Evolutionary conservation across 2,888 invertebrate genomes (phyloP), one percentile per base, ranked within the genome.

Genomic region (Acholoe squamosa): DNA sequence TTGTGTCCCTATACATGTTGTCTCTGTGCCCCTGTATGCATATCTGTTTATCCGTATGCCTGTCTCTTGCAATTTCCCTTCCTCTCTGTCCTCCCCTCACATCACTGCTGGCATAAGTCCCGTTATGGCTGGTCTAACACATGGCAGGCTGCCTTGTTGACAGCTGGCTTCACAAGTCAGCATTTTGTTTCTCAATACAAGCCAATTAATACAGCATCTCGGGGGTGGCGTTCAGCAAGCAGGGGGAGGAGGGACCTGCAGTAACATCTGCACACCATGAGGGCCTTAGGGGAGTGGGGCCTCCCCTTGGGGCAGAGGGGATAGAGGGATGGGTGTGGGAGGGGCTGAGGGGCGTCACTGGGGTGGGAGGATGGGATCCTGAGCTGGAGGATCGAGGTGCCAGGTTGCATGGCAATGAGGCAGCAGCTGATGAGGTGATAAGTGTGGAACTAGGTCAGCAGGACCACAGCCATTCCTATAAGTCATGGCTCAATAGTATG

Each of bases 161-260:
- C 86, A 86, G 86, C 86, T 86, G 86, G 86, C 86, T 86, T 52
- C 86, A 54, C 54, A 52, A 56, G 56, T 54, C 86, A 86, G 86
- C 86, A 22, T 52, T 80, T 86, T 86, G 86, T 86, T 86, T 86
- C 54, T 28, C 56, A 52, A 86, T 56, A 86, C 54, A 52, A 52
- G 86, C 86, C 86, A 86, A 86, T 86, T 86, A 86, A 86, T 86
- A 54, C 54, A 28, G 56, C 86, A 86, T 34, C 80, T 80, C 86
- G 56, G 56, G 31, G 43, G 43, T 43, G 43, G 43, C 43, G 43
- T 43, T 43, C 43, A 10, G 43, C 43, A 43, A 43, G 43, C 86
- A 7, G n/a, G 12, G 28, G 31, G 54, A 10, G 86, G 56, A 54
- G 54, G 54, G 19, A n/a, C 33, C 52, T 22, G 56, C n/a, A n/a